Percentiles rank a stretch among this genome's conserved stretches.
Conservation (phyloP, 2,113 vertebrate species). For the Asarcornis scutulata region DNA sequence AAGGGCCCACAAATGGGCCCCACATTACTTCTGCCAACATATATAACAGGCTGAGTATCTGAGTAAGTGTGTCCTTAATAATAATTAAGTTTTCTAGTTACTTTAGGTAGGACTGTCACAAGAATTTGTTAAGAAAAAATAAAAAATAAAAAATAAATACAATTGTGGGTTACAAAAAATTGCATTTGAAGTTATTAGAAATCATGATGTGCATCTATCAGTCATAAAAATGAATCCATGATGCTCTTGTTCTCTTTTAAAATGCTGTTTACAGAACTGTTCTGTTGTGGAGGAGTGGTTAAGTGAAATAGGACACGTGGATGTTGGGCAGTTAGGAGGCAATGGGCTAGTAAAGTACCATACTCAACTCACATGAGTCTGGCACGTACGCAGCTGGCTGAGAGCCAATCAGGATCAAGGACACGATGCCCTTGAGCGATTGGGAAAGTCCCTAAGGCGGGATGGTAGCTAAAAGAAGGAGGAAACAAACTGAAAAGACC, state of each 20-base stretch:
- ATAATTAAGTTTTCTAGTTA: not conserved
- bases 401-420: too few relatives aligned
- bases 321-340: too few relatives aligned
- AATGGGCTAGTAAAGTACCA: too few relatives aligned
- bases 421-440: too few relatives aligned
- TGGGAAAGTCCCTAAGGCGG: too few relatives aligned
- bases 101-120: not conserved
- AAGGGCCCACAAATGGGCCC: not conserved
- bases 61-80: not conserved
- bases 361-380: too few relatives aligned
- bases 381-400: too few relatives aligned
- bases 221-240: not conserved
- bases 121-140: not conserved
- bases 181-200: not conserved
- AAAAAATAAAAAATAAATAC: not conserved
- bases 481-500: too few relatives aligned
- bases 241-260: not conserved
- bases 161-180: not conserved
- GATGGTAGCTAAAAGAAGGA: too few relatives aligned
- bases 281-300: too few relatives aligned
- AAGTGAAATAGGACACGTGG: too few relatives aligned
- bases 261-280: not conserved
- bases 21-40: not conserved
- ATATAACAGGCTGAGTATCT: not conserved
- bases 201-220: not conserved